Percentiles rank a stretch among this genome's conserved stretches.
Conservation (phyloP, 2,888 invertebrate species). For the Apocheima hispidaria region DNA sequence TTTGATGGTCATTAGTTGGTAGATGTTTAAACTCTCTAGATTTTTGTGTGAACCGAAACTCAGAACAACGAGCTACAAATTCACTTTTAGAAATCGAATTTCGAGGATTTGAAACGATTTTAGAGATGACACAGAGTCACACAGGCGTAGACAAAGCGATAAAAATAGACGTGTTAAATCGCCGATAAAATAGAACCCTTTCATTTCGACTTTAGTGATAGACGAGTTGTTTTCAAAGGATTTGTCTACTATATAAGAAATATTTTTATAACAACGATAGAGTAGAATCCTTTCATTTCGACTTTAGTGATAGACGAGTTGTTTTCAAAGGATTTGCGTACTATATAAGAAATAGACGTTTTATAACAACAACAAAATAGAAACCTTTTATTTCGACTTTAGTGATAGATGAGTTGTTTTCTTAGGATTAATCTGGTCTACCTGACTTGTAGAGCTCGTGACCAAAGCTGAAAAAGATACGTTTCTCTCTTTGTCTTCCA, state of each 20-base stretch:
- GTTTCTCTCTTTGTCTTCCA: no score
- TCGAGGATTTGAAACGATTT: constrained; percentile 10
- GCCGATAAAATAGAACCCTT: not conserved
- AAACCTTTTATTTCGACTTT: not conserved
- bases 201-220: not conserved
- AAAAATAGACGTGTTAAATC: not conserved
- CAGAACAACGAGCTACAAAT: constrained; percentile 9
- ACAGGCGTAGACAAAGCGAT: not conserved
- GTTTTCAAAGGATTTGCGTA: no score
- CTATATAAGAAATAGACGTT: no score
- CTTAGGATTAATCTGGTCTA: no score
- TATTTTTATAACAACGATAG: not conserved
- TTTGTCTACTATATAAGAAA: no score
- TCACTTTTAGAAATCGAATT: constrained; percentile 14
- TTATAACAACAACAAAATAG: not conserved
- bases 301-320: no score
- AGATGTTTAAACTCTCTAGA: not conserved
- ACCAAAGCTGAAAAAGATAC: no score
- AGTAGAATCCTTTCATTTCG: not conserved
- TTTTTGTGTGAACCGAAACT: not conserved
- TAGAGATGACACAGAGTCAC: constrained; percentile 3
- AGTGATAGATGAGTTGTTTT: no score
- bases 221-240: no score
- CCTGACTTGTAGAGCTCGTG: no score
- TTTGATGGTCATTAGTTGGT: not conserved